A percentile compares a stretch with the other conserved stretches of the same genome.
Conservation (phyloP, 2,888 invertebrate species). For the Pristionchus fissidentatus region DNA sequence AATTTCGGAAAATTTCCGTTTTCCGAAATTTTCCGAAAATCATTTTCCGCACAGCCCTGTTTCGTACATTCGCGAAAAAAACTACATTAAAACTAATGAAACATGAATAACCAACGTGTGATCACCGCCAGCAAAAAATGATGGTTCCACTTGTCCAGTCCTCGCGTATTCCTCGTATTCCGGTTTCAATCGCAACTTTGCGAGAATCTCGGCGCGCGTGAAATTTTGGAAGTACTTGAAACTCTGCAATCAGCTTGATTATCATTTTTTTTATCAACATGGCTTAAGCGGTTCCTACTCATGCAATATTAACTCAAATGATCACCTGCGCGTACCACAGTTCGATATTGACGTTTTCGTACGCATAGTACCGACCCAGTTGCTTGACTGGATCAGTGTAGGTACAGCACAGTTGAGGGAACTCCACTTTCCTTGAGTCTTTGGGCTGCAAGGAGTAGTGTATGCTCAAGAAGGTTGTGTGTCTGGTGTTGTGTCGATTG, state of each 20-base stretch:
- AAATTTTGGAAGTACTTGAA: slow-evolving; percentile 35
- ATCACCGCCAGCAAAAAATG: not conserved
- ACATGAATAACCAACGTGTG: not conserved
- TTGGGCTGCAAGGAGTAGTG: not conserved
- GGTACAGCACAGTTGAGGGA: slow-evolving; percentile 8
- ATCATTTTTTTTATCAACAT: not conserved
- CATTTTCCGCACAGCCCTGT: too few relatives aligned
- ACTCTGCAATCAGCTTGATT: slow-evolving; percentile 17
- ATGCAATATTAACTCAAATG: not conserved
- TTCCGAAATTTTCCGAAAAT: too few relatives aligned
- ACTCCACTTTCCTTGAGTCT: not conserved
- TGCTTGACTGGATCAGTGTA: not conserved
- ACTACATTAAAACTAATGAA: not conserved
- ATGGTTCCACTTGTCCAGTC: not conserved
- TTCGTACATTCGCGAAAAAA: too few relatives aligned
- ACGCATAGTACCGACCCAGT: not conserved
- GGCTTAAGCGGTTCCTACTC: too few relatives aligned
- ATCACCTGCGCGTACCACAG: slow-evolving; percentile 10
- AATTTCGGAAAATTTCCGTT: too few relatives aligned
- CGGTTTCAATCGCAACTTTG: not conserved
- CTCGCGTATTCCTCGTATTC: slow-evolving; percentile 18
- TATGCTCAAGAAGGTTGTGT: too few relatives aligned
- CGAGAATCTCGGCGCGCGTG: not conserved
- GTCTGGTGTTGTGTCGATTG: too few relatives aligned
- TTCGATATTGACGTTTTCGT: slow-evolving; percentile 14